These are phyloP conservation scores for Arvicanthis niloticus DNA, from an alignment of 2,113 vertebrate species.

Conservation along the genomic window DNA sequence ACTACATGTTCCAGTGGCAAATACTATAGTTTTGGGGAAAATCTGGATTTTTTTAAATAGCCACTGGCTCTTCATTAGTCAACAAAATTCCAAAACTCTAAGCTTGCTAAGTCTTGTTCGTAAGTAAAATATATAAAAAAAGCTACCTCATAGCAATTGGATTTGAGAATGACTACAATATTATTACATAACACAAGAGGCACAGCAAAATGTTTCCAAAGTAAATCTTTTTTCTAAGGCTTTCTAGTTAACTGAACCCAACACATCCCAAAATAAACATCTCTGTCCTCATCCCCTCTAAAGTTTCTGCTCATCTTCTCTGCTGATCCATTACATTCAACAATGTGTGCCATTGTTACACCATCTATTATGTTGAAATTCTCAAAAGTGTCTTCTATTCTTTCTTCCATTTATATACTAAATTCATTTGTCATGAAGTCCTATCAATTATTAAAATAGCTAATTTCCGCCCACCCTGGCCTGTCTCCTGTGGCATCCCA, in stretches of 20 bases:
- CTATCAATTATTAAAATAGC: constrained; percentile 66
- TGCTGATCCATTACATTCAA: constrained; percentile 4
- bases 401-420: constrained; percentile 34
- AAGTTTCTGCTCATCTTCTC: not conserved
- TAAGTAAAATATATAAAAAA: constrained; percentile 17
- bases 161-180: constrained; percentile 13
- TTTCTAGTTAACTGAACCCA: not conserved
- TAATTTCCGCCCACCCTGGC: not conserved
- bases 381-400: not conserved
- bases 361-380: constrained; percentile 24
- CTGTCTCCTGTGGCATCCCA: not conserved
- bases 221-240: not conserved
- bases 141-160: not conserved
- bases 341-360: not conserved
- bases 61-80: not conserved
- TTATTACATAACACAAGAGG: not conserved
- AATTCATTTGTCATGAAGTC: constrained; percentile 43
- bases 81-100: not conserved
- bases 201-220: not conserved
- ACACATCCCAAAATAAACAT: not conserved
- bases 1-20: not conserved
- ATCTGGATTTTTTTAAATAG: not conserved
- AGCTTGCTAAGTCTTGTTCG: not conserved
- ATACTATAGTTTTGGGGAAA: not conserved
- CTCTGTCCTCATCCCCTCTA: not conserved